Base-by-base conservation (phyloP, 2,797 vertebrate genomes). In the Dipus sagitta region DNA sequence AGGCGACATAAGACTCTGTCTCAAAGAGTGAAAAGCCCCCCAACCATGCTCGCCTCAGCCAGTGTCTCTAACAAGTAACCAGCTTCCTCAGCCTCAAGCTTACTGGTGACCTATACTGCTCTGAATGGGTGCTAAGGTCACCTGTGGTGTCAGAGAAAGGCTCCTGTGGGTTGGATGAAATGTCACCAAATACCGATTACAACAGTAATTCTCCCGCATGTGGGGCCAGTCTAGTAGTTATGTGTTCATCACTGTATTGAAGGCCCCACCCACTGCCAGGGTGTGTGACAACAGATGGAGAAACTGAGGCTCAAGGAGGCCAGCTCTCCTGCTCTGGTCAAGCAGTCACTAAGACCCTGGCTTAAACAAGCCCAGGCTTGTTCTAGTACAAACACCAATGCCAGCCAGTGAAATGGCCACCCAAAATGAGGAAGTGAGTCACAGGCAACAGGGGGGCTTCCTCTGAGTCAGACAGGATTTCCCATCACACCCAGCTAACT, bases 391-490 rank as follows among this genome's bases (percentile, higher is more conserved):
- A 0, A 70, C 0, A 0, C 64, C 67, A 2, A 2, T 0, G 23
- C 91, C 83, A 18, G 0, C 42, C 60, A 47, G 7, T 21, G 14
- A 58, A 65, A 15, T 1, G 71, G 87, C 28, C 23, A 5, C 76
- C 28, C 10, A 52, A 81, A 81, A 85, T 6, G 88, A 92, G 96
- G 96, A 96, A 96, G 91, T 96, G 74, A 95, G 81, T 85, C 94
- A 91, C 77, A 88, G 62, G 64, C 70, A 21, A 4, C 9, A 77
- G 60, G 4, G 21, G 13, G 72, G 70, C 76, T 84, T 96, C 80
- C 93, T 74, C 42, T 93, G 88, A 92, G 82, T 94, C 94, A 94
- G 67, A 90, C 86, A 74, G 86, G 89, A 89, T 62, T 94, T 96
- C 95, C 89, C 91, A 80, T 68, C 92, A 54, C 90, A 74, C 47